Evolutionary conservation across 1,140 invertebrate species (phyloP).

Genomic region (Aplysia californica): DNA sequence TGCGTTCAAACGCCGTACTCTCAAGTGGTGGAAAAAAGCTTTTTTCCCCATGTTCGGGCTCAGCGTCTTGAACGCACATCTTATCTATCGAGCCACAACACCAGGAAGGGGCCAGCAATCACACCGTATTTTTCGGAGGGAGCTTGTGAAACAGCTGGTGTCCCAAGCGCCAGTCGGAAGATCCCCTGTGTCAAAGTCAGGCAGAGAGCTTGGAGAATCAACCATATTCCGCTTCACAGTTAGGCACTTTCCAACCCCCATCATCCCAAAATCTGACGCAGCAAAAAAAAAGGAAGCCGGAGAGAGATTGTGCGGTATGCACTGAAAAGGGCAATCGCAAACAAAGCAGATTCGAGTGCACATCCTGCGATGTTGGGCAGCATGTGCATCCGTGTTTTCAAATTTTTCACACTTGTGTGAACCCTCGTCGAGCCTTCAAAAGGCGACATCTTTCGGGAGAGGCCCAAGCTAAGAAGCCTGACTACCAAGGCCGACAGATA

Average conservation of each 20-base stretch:
- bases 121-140: neutral
- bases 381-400: neutral
- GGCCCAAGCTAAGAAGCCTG: no score
- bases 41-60: neutral
- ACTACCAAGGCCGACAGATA: no score
- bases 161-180: no score
- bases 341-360: neutral
- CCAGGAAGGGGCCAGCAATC: neutral
- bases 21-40: slow-evolving; percentile 8
- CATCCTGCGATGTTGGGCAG: neutral
- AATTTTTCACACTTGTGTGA: neutral
- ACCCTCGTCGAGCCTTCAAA: neutral
- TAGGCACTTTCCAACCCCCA: neutral
- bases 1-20: neutral
- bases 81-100: neutral
- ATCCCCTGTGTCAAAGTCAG: neutral
- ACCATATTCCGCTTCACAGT: neutral
- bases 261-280: neutral
- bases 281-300: neutral
- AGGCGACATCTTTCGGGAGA: no score
- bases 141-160: neutral
- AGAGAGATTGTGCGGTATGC: neutral
- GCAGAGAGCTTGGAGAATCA: neutral
- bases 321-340: neutral
- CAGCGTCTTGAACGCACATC: neutral